Conservation (phyloP, 2,797 vertebrate genomes). For the Neosilurus mollespiculum region DNA sequence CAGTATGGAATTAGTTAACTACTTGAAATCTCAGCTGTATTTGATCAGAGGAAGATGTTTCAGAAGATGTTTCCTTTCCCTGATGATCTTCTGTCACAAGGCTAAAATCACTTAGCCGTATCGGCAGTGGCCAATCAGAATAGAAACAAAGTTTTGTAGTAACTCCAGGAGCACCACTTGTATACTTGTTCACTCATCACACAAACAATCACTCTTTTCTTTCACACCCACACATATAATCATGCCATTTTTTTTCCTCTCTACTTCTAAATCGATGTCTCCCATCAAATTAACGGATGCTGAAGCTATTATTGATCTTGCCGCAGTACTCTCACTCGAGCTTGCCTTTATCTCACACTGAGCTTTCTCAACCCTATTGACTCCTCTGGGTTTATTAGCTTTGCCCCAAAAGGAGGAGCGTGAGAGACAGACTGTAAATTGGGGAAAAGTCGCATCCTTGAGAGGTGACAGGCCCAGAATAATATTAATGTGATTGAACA, state of each 20-base stretch:
- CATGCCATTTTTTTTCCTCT: slow-evolving; percentile 49
- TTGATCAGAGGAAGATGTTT: background rate
- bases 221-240: slow-evolving; percentile 41
- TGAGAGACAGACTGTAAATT: slow-evolving; percentile 7
- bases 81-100: background rate
- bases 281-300: slow-evolving; percentile 74
- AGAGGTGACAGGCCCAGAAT: background rate
- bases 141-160: background rate
- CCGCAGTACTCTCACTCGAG: slow-evolving; percentile 57
- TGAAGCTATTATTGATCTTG: slow-evolving; percentile 72
- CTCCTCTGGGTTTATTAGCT: slow-evolving; percentile 58
- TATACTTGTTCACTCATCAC: background rate
- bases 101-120: background rate
- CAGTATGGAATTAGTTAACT: background rate
- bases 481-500: slow-evolving; percentile 15
- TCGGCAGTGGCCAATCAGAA: background rate
- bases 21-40: background rate
- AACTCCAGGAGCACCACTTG: background rate
- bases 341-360: slow-evolving; percentile 33
- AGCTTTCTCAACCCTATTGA: slow-evolving; percentile 61
- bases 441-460: slow-evolving; percentile 11
- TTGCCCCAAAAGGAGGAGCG: slow-evolving; percentile 15
- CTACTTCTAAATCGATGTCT: slow-evolving; percentile 66
- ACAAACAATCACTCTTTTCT: background rate
- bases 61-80: background rate